Evolutionary conservation across 2,888 invertebrate species (phyloP).

Genomic region (Harpalus rufipes): DNA sequence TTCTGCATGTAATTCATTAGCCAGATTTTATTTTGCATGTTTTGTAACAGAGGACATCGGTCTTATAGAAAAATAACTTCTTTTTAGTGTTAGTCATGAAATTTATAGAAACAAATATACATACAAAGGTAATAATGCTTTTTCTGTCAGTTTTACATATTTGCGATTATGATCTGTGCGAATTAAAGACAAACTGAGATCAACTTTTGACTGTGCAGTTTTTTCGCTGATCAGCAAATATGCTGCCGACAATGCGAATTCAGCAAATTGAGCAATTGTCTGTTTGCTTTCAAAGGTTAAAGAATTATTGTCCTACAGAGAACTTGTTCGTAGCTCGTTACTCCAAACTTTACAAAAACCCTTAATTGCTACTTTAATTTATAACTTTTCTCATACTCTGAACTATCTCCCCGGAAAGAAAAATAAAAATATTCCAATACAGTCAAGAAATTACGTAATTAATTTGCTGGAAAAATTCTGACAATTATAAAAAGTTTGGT

Average conservation of each 20-base stretch:
- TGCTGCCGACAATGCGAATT: slow-evolving; percentile 26
- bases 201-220: neutral
- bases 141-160: too few species aligned
- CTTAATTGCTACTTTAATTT: slow-evolving; percentile 1
- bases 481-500: neutral
- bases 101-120: too few species aligned
- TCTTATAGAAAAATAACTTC: too few species aligned
- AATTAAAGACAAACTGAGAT: neutral
- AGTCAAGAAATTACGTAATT: neutral
- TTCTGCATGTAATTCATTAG: too few species aligned
- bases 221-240: slow-evolving; percentile 33
- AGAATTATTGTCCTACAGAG: slow-evolving; percentile 25
- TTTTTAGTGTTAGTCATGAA: too few species aligned
- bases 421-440: neutral
- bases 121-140: too few species aligned
- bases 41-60: too few species aligned
- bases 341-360: neutral
- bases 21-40: too few species aligned
- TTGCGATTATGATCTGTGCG: neutral
- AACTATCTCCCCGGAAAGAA: too few species aligned
- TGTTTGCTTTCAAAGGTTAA: slow-evolving; percentile 22
- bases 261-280: slow-evolving; percentile 40
- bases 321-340: neutral
- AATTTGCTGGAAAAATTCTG: slow-evolving; percentile 6
- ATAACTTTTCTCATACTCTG: neutral